A percentile compares a stretch with the other conserved stretches of the same genome.
These are phyloP conservation scores for Rhynchonycteris naso DNA, from an alignment of 2,797 vertebrate genomes.

Conservation along the genomic window DNA sequence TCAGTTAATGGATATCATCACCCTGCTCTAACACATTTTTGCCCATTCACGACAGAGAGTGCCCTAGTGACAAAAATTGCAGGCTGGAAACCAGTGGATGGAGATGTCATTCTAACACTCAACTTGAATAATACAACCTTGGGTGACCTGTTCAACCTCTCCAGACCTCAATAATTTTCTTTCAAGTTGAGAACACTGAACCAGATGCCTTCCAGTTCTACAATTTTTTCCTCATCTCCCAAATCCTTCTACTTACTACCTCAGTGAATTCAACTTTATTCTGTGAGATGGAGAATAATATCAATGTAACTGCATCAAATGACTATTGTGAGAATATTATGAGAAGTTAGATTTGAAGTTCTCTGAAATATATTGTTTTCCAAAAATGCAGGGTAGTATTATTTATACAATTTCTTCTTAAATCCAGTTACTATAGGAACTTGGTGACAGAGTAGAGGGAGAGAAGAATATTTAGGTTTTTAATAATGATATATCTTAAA, in stretches of 20 bases:
- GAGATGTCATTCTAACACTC: not conserved
- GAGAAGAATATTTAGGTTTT: not conserved
- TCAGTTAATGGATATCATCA: not conserved
- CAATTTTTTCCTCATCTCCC: not conserved
- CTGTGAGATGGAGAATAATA: conserved; percentile 23
- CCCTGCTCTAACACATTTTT: not conserved
- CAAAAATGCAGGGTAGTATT: conserved; percentile 4
- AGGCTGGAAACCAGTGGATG: not conserved
- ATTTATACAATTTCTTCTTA: not conserved
- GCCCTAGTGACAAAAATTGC: not conserved
- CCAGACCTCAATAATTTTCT: not conserved
- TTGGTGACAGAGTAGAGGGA: not conserved
- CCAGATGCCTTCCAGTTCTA: not conserved
- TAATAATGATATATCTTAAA: not conserved
- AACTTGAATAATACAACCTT: not conserved
- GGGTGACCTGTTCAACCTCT: not conserved
- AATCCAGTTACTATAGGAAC: not conserved
- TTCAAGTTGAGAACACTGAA: not conserved
- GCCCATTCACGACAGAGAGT: not conserved
- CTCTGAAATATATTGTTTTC: conserved; percentile 12
- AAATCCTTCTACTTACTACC: not conserved
- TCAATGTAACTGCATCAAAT: not conserved
- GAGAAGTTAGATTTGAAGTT: not conserved
- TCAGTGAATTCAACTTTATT: not conserved
- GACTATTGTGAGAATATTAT: conserved; percentile 43